Base-by-base conservation (phyloP, 1,140 invertebrate genomes). In the Leguminivora glycinivorella region DNA sequence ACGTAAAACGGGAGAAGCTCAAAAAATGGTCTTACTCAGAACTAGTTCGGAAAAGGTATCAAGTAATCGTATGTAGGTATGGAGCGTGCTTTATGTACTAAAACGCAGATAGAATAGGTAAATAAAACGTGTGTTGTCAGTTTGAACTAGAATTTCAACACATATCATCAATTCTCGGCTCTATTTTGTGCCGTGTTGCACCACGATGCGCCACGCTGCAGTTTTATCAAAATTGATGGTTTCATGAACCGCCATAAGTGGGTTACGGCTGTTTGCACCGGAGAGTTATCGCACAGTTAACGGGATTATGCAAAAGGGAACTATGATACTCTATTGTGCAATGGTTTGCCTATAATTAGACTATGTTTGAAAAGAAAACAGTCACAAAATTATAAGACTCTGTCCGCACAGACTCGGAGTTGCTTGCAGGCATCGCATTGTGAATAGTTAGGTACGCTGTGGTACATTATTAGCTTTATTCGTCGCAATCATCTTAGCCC, bases 191-290 rank as follows among this genome's bases (percentile, higher is more conserved):
- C 47, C 47, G 47, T 52, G 40, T 7, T 43, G 47, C 47, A 52
- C 47, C 19, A 52, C 47, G 47, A 52, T 52, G 47, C 47, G 47
- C 47, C 47, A 52, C 47, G 47, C 47, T 52, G 47, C 47, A 52
- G 47, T 52, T 52, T 52, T 52, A 52, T 52, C 47, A 52, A 52
- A 52, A 52, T 22, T 52, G 47, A 52, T 52, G 47, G 47, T 52
- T 52, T 52, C 47, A 52, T 52, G 47, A 52, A 52, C 17, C 47
- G 17, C 47, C 47, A 52, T 52, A 52, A 22, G 47, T 52, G 47
- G 47, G 47, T 22, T 52, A 52, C 47, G 47, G 47, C 19, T 52
- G 47, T 52, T 52, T 52, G 47, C 47, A 52, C 47, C 47, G 47
- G 47, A 52, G 47, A 52, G 19, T 52, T 52, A 52, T 52, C 47